A percentile compares a stretch with the other conserved stretches of the same genome.
Conservation (phyloP, 2,113 vertebrate species). For the Ornithorhynchus anatinus region DNA sequence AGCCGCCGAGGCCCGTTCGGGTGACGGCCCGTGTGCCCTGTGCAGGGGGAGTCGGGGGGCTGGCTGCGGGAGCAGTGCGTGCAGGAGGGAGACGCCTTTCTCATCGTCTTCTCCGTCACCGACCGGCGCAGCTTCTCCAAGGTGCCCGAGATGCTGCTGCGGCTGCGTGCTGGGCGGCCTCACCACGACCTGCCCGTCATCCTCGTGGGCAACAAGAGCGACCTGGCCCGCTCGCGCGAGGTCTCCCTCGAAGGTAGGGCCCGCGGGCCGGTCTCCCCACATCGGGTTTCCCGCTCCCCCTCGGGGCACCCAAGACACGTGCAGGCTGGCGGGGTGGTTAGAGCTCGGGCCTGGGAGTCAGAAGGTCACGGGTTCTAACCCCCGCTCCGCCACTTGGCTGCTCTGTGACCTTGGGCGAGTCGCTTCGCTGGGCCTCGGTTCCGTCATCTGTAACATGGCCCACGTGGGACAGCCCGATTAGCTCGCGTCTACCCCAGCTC, state of each 20-base stretch:
- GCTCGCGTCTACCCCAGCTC: no score
- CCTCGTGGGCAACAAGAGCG: conserved; percentile 88
- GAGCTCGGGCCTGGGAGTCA: no score
- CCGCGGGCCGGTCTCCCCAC: no score
- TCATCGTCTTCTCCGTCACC: conserved; percentile 88
- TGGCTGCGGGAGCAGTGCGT: conserved; percentile 81
- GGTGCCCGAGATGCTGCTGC: conserved; percentile 77
- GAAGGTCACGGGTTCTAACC: no score
- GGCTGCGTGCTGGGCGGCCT: conserved; percentile 81
- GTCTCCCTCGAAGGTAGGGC: conserved; percentile 80
- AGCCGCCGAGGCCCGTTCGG: not conserved
- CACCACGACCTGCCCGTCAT: conserved; percentile 87
- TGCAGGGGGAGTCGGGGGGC: conserved; percentile 55
- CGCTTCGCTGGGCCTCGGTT: no score
- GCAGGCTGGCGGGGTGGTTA: no score
- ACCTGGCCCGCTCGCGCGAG: conserved; percentile 84
- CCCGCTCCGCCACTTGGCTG: no score
- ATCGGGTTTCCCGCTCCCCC: no score
- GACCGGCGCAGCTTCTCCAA: conserved; percentile 86
- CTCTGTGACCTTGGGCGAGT: no score
- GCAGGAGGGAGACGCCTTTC: conserved; percentile 83
- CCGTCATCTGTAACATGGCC: no score
- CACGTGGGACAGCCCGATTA: no score
- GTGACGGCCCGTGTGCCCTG: not conserved
- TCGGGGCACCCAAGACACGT: not conserved